Conservation (phyloP, 2,888 invertebrate species). For the Eupithecia vulgata region DNA sequence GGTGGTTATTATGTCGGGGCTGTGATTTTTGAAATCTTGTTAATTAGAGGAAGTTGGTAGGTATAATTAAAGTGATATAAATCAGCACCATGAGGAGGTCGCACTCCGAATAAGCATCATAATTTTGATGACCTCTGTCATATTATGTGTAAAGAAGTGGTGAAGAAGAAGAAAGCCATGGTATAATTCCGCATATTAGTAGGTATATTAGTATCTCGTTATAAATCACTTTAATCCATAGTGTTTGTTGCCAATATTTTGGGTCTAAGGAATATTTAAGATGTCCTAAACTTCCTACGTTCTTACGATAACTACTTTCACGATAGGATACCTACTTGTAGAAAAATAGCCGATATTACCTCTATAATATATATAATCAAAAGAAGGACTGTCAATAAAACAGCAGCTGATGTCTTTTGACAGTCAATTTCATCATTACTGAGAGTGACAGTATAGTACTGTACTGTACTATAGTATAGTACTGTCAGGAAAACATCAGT, state of each 20-base stretch:
- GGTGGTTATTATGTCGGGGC: constrained; percentile 24
- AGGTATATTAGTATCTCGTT: too few relatives aligned
- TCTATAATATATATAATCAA: too few relatives aligned
- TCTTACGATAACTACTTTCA: too few relatives aligned
- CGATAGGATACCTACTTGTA: too few relatives aligned
- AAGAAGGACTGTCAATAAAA: too few relatives aligned
- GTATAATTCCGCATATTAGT: too few relatives aligned
- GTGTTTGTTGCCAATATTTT: not conserved
- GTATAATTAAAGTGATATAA: constrained; percentile 43
- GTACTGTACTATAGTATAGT: too few relatives aligned
- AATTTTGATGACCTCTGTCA: not conserved
- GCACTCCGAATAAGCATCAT: constrained; percentile 18
- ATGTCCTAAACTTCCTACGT: too few relatives aligned
- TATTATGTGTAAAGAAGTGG: not conserved
- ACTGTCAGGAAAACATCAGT: not conserved
- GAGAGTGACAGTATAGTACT: not conserved
- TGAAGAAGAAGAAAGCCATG: not conserved
- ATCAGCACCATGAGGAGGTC: constrained; percentile 22
- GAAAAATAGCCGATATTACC: too few relatives aligned
- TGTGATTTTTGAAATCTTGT: constrained; percentile 36
- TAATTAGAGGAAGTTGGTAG: constrained; percentile 42
- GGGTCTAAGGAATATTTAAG: not conserved
- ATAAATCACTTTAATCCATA: too few relatives aligned
- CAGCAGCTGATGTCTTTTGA: not conserved
- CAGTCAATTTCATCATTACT: not conserved